Evolutionary conservation across 2,888 invertebrate species (phyloP).

Genomic region (Oligia strigilis): DNA sequence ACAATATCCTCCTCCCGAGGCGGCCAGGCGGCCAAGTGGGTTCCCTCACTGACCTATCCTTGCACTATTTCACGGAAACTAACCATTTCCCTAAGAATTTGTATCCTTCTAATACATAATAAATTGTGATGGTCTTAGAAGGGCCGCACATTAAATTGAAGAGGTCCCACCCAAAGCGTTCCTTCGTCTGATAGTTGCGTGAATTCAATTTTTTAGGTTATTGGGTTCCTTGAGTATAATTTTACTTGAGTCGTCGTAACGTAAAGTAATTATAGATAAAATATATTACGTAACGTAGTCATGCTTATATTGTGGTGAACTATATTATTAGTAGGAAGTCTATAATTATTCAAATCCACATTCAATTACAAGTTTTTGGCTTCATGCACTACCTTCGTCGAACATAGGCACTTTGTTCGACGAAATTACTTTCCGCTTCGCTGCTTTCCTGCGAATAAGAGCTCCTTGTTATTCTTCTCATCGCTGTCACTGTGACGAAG

Average conservation of each 20-base stretch:
- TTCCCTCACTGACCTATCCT: constrained; percentile 55
- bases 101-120: constrained; percentile 67
- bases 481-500: too few relatives aligned
- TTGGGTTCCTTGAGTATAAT: constrained; percentile 36
- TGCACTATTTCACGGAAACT: constrained; percentile 68
- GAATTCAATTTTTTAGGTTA: constrained; percentile 48
- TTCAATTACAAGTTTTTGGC: neutral
- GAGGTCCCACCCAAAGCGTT: constrained; percentile 49
- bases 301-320: neutral
- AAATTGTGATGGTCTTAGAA: constrained; percentile 66
- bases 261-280: constrained; percentile 23
- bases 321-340: neutral
- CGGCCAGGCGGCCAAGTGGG: constrained; percentile 23
- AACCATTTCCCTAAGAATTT: constrained; percentile 69
- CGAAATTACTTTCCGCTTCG: too few relatives aligned
- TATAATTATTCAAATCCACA: neutral
- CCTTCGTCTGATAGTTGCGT: constrained; percentile 39
- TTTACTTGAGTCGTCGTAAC: constrained; percentile 39
- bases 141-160: constrained; percentile 63
- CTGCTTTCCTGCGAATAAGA: too few relatives aligned
- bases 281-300: constrained; percentile 6
- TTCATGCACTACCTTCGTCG: neutral
- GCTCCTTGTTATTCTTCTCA: too few relatives aligned
- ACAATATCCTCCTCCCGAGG: constrained; percentile 68
- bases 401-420: too few relatives aligned